Percentiles rank a stretch among this genome's conserved stretches.
These are phyloP conservation scores for Sebastes ruberrimus DNA, from an alignment of 2,797 vertebrate genomes.

Conservation along the genomic window DNA sequence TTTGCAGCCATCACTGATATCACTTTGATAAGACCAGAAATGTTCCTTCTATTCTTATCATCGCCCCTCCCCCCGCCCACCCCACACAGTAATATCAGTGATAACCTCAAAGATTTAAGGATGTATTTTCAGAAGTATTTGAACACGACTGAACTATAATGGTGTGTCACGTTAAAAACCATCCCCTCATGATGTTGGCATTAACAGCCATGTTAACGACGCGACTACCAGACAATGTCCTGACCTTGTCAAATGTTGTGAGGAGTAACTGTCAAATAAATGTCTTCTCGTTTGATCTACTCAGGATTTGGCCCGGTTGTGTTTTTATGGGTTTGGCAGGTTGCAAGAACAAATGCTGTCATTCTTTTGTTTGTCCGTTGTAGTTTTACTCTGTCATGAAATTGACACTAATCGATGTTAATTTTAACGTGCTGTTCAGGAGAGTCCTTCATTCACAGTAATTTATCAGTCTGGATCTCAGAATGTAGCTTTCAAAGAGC, in stretches of 20 bases:
- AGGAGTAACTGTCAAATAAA: conserved; percentile 12
- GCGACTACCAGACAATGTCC: background rate
- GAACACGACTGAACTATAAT: conserved; percentile 65
- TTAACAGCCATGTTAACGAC: conserved; percentile 7
- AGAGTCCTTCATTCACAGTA: background rate
- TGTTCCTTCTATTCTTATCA: conserved; percentile 47
- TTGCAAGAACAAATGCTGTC: background rate
- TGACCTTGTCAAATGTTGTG: background rate
- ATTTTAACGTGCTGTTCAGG: background rate
- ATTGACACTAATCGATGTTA: background rate
- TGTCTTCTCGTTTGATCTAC: conserved; percentile 2
- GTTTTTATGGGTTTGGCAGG: background rate
- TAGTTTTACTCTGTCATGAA: background rate
- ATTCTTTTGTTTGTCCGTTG: background rate
- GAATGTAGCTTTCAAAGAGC: background rate
- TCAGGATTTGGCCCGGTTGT: background rate
- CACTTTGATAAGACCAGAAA: conserved; percentile 48
- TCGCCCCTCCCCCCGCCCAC: background rate
- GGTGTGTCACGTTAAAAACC: conserved; percentile 59
- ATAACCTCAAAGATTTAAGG: conserved; percentile 59
- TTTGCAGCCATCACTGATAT: conserved; percentile 61
- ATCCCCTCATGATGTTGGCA: conserved; percentile 18
- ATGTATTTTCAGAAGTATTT: conserved; percentile 70
- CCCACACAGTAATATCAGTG: conserved; percentile 41
- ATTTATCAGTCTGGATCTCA: background rate